These are phyloP conservation scores for Selene dorsalis DNA, from an alignment of 2,797 vertebrate species.

Conservation along the genomic window DNA sequence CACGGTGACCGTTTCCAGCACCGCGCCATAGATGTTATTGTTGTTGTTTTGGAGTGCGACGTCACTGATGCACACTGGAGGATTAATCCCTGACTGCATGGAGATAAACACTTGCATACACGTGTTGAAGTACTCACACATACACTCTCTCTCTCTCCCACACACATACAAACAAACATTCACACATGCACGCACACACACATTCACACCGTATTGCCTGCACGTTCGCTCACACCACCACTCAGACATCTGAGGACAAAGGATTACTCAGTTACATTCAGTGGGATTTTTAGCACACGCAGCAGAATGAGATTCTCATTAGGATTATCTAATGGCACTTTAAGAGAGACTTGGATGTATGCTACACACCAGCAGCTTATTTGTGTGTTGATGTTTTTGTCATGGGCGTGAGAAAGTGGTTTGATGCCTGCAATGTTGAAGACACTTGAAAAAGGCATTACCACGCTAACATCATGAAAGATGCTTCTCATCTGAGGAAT, in stretches of 20 bases:
- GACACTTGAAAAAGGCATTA: not conserved
- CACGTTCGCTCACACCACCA: constrained; percentile 34
- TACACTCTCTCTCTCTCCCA: not conserved
- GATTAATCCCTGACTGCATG: constrained; percentile 57
- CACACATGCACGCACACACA: not conserved
- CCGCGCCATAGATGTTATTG: constrained; percentile 28
- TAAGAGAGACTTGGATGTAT: constrained; percentile 24
- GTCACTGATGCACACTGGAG: constrained; percentile 46
- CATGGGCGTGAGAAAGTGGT: not conserved
- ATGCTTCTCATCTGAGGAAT: not conserved
- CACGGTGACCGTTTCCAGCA: constrained; percentile 40
- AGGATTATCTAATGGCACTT: constrained; percentile 62
- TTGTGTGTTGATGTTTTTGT: constrained; percentile 23
- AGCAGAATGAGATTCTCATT: constrained; percentile 44
- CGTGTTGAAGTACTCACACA: constrained; percentile 8
- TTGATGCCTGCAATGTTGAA: constrained; percentile 9
- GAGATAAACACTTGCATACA: constrained; percentile 56
- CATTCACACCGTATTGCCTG: constrained; percentile 7
- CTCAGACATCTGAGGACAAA: constrained; percentile 40
- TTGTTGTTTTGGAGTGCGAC: constrained; percentile 66
- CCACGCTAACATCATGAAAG: not conserved
- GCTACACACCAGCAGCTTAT: constrained; percentile 5
- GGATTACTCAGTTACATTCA: constrained; percentile 57
- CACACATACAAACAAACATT: constrained; percentile 7
- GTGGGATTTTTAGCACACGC: constrained; percentile 43